Evolutionary conservation across 2,797 vertebrate species (phyloP).

Genomic region (Podarcis lilfordi): DNA sequence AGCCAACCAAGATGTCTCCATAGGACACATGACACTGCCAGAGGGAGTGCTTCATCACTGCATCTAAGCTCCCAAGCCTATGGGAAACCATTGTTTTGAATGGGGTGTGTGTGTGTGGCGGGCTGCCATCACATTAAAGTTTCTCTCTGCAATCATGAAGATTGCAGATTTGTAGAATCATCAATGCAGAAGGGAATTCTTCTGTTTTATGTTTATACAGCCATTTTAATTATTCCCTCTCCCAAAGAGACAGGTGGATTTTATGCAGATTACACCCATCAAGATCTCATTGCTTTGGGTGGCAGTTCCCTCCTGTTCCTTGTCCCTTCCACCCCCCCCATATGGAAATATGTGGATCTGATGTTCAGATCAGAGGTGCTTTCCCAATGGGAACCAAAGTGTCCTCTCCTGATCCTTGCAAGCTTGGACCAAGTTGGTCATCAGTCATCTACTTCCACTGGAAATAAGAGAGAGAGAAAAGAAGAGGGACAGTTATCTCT

Average conservation of each 20-base stretch:
- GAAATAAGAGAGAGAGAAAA: neutral
- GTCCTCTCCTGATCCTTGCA: neutral
- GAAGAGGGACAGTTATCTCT: neutral
- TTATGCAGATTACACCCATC: neutral
- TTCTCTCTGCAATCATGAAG: neutral
- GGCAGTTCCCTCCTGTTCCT: neutral
- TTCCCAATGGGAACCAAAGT: conserved; percentile 22
- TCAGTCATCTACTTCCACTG: neutral
- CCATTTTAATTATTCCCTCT: neutral
- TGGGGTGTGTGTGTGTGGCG: neutral
- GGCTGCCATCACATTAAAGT: neutral
- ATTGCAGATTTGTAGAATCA: neutral
- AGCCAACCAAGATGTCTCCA: neutral
- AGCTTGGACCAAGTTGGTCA: neutral
- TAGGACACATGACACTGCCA: neutral
- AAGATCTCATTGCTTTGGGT: neutral
- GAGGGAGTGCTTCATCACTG: neutral
- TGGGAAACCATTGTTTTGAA: neutral
- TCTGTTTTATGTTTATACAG: neutral
- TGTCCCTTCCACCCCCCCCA: neutral
- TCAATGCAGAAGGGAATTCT: neutral
- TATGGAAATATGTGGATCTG: conserved; percentile 6
- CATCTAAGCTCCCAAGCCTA: neutral
- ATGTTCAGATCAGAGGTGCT: conserved; percentile 15
- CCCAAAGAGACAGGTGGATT: neutral